Percentiles rank a stretch among this genome's conserved stretches.
Evolutionary conservation across 1,140 invertebrate species (phyloP).

Genomic region (Dufourea novaeangliae): DNA sequence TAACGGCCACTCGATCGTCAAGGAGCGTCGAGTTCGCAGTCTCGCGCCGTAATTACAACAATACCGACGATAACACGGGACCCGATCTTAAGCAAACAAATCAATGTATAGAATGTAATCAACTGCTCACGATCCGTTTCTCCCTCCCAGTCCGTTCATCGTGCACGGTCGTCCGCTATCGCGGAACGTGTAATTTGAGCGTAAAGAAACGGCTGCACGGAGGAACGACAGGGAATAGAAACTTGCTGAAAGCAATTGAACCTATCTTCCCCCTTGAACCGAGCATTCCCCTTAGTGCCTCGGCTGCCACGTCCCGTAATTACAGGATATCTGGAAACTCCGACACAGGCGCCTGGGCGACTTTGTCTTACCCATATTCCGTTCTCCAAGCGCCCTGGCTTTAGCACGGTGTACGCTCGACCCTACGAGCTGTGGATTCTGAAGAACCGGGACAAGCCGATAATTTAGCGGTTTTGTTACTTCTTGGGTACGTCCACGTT

Average conservation of each 20-base stretch:
- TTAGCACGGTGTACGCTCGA: conserved; percentile 5
- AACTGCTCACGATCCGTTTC: not conserved
- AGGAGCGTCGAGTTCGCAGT: not conserved
- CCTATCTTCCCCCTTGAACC: conserved; percentile 14
- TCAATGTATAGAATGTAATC: conserved; percentile 37
- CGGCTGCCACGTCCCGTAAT: conserved; percentile 19
- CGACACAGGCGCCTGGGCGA: conserved; percentile 12
- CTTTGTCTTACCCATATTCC: conserved; percentile 63
- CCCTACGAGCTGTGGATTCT: conserved; percentile 2
- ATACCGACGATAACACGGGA: not conserved
- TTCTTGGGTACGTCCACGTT: conserved; percentile 61
- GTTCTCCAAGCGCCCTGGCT: conserved; percentile 26
- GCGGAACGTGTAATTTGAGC: conserved; percentile 39
- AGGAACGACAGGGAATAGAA: conserved; percentile 39
- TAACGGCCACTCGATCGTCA: not conserved
- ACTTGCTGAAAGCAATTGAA: conserved; percentile 48
- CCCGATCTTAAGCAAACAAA: conserved; percentile 22
- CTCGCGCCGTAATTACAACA: conserved; percentile 11
- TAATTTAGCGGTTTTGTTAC: conserved; percentile 78
- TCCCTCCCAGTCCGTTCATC: not conserved
- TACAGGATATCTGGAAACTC: conserved; percentile 45
- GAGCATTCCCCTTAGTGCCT: not conserved
- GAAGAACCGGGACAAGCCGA: conserved; percentile 72
- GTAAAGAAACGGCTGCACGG: conserved; percentile 13
- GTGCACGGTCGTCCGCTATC: not conserved